phyloP scores from a whole-genome alignment of 2,113 vertebrate genomes.

The Microtus ochrogaster region DNA sequence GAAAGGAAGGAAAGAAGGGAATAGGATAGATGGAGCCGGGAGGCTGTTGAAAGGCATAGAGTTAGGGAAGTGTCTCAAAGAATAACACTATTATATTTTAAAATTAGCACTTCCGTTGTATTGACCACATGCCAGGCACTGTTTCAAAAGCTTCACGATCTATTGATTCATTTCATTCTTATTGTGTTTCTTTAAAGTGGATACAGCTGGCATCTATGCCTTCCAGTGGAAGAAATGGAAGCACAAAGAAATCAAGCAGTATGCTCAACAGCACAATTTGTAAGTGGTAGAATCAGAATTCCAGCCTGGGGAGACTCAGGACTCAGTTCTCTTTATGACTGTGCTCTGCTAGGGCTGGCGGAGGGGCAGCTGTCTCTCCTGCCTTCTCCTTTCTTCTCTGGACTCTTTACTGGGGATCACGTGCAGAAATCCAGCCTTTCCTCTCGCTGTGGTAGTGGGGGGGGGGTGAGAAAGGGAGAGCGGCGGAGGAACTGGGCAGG shows the following conservation, averaged over 20 bases:
- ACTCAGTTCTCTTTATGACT: neutral
- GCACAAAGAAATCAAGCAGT: neutral
- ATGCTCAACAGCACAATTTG: neutral
- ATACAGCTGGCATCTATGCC: neutral
- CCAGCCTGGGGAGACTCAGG: neutral
- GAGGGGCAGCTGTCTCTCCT: neutral
- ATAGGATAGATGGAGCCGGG: neutral
- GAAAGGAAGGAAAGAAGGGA: neutral
- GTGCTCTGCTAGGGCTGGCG: neutral
- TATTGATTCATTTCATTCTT: constrained; percentile 13
- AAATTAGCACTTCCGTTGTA: neutral
- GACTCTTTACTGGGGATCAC: constrained; percentile 3
- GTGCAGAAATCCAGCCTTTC: neutral
- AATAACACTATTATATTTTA: neutral
- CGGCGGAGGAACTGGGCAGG: too few species aligned
- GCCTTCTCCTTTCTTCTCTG: constrained; percentile 17
- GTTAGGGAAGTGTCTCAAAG: neutral
- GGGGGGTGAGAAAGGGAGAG: neutral
- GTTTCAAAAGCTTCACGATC: constrained; percentile 42
- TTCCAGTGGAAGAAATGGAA: constrained; percentile 21
- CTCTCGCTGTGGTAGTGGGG: neutral
- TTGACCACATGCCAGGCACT: neutral
- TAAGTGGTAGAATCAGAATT: neutral
- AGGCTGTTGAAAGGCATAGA: neutral
- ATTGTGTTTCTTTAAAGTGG: neutral